A percentile compares a stretch with the other conserved stretches of the same genome.
Evolutionary conservation across 1,140 invertebrate genomes (phyloP).

Genomic region (Trichonephila clavata): DNA sequence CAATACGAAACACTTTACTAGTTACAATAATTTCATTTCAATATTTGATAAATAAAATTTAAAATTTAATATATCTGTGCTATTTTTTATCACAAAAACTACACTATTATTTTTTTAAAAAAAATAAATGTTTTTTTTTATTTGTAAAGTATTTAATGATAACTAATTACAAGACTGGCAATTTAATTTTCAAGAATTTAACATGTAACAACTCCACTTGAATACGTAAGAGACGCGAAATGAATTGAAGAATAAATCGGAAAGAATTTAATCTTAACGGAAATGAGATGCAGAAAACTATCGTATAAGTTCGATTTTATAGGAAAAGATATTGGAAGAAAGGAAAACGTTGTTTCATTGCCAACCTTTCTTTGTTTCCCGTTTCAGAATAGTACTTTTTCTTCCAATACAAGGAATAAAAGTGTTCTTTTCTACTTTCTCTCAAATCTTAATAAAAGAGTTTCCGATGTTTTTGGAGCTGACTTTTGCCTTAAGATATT

Average conservation of each 20-base stretch:
- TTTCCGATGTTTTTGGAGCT: not conserved
- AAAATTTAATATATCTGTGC: too few species aligned
- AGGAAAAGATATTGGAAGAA: conserved; percentile 79
- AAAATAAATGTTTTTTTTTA: too few species aligned
- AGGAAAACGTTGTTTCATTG: not conserved
- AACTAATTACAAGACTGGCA: too few species aligned
- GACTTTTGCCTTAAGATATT: not conserved
- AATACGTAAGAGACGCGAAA: not conserved
- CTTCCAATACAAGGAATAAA: not conserved
- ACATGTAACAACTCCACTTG: too few species aligned
- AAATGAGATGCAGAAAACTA: conserved; percentile 22
- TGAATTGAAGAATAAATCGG: not conserved
- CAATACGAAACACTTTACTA: too few species aligned
- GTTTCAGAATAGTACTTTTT: not conserved
- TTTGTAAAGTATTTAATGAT: too few species aligned
- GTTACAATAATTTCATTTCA: too few species aligned
- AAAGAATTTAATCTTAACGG: too few species aligned
- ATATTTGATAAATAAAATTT: too few species aligned
- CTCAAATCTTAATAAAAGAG: not conserved
- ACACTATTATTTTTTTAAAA: too few species aligned
- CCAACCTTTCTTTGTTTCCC: not conserved
- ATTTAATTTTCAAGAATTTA: too few species aligned
- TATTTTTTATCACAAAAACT: too few species aligned
- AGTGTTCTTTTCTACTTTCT: not conserved
- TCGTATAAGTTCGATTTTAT: conserved; percentile 63